Base-by-base conservation (phyloP, 2,888 invertebrate species). In the Autographa pulchrina region DNA sequence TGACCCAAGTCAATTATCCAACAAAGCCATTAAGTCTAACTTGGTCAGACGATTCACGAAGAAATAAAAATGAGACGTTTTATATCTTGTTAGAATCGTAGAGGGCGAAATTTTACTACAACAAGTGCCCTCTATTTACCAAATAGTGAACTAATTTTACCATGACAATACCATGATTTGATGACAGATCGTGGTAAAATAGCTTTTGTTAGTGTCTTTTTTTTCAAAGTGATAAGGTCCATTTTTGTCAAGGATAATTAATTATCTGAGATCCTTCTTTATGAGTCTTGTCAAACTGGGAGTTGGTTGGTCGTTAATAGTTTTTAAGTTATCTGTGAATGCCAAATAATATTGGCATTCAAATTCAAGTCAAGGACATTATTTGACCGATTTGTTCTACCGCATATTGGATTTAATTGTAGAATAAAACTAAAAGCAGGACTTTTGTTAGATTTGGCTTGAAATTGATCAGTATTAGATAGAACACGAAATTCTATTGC, bases 281-380 rank as follows among this genome's bases (percentile, higher is more conserved):
- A 3, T 8, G 38, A 38, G 38, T 38, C 38, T 43, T 43, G 0
- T 43, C 3, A 43, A 43, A 43, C 48, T 16, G 43, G 43, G 43
- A 14, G 43, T 16, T 48, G 48, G 48, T 48, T n/a, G n/a, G n/a
- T 48, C 48, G 48, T 48, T 14, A 16, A 43, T 48, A 48, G n/a
- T 48, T 48, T 48, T 48, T 6, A n/a, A 16, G 14, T 16, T 48
- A 48, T 7, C n/a, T n/a, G n/a, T 5, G 48, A 48, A 48, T 48
- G 48, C 48, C 48, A 48, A 48, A 48, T 48, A 48, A 48, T 48
- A n/a, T 48, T 48, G 48, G 48, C 48, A 48, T 48, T 48, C 66
- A 66, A 66, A 66, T 48, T 58, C 41, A n/a, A 66, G 56, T 58
- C 41, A n/a, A 64, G 72, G 68, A 68, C 69, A 76, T 73, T 76